These are phyloP conservation scores for Neosilurus mollespiculum DNA, from an alignment of 2,797 vertebrate species.

Conservation along the genomic window DNA sequence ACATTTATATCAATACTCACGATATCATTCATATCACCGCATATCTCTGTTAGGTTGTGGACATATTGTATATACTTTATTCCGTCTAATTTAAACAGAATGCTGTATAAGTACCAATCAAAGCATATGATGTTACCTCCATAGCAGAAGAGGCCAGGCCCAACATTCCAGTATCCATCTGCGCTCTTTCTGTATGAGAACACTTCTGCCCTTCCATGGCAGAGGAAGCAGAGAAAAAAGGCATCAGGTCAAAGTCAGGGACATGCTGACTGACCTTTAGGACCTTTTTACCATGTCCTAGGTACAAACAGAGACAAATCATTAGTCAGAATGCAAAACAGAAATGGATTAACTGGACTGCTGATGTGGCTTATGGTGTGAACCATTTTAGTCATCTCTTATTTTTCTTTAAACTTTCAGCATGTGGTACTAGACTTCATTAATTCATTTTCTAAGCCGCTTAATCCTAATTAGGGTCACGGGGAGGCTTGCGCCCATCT, in stretches of 20 bases:
- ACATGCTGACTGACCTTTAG: conserved; percentile 31
- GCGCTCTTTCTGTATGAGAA: conserved; percentile 76
- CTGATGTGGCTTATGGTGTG: not conserved
- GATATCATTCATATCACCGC: no score
- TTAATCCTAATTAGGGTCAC: no score
- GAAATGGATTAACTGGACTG: not conserved
- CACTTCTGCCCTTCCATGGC: conserved; percentile 91
- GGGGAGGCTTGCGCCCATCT: no score
- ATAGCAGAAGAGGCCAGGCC: conserved; percentile 66
- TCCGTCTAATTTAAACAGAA: not conserved
- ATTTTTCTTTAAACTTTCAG: not conserved
- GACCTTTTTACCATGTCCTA: conserved; percentile 47
- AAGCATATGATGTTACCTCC: conserved; percentile 60
- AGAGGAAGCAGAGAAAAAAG: conserved; percentile 80
- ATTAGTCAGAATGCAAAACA: conserved; percentile 18
- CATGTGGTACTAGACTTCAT: not conserved
- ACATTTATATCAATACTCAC: not conserved
- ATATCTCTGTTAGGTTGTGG: not conserved
- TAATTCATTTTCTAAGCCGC: no score
- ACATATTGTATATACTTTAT: no score
- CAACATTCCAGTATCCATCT: conserved; percentile 72
- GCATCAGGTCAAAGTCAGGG: conserved; percentile 73
- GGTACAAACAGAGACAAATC: conserved; percentile 26
- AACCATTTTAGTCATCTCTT: not conserved
- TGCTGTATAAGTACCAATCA: not conserved